These are phyloP conservation scores for Thunnus albacares DNA, from an alignment of 2,797 vertebrate species.

Conservation along the genomic window DNA sequence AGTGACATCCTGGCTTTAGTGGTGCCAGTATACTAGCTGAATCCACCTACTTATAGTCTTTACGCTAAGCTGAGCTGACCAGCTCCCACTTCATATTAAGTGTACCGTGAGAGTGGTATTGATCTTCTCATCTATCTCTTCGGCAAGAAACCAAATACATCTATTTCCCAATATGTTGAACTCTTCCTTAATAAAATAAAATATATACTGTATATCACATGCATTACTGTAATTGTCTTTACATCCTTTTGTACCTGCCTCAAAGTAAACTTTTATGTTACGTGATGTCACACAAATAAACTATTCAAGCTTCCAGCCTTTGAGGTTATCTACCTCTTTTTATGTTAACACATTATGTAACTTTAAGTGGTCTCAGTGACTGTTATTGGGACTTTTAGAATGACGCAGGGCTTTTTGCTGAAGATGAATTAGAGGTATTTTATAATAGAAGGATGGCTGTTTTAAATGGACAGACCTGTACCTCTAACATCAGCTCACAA, in stretches of 20 bases:
- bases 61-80: not conserved
- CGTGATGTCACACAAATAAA: too few species aligned
- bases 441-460: conserved; percentile 30
- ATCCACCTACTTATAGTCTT: not conserved
- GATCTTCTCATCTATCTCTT: not conserved
- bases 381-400: conserved; percentile 12
- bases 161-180: not conserved
- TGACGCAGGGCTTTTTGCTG: conserved; percentile 29
- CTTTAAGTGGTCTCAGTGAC: conserved; percentile 25
- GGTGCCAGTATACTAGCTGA: too few species aligned
- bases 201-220: not conserved
- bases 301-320: not conserved
- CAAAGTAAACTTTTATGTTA: not conserved
- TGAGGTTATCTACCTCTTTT: not conserved
- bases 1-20: too few species aligned
- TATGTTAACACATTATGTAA: conserved; percentile 16
- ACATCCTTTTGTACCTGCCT: not conserved
- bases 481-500: conserved; percentile 40
- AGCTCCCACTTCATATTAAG: not conserved
- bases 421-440: conserved; percentile 37
- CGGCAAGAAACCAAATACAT: not conserved
- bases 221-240: not conserved
- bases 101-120: not conserved
- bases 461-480: conserved; percentile 45
- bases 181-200: not conserved